Conservation (phyloP, 2,888 invertebrate genomes). For the Agrochola lychnidis region DNA sequence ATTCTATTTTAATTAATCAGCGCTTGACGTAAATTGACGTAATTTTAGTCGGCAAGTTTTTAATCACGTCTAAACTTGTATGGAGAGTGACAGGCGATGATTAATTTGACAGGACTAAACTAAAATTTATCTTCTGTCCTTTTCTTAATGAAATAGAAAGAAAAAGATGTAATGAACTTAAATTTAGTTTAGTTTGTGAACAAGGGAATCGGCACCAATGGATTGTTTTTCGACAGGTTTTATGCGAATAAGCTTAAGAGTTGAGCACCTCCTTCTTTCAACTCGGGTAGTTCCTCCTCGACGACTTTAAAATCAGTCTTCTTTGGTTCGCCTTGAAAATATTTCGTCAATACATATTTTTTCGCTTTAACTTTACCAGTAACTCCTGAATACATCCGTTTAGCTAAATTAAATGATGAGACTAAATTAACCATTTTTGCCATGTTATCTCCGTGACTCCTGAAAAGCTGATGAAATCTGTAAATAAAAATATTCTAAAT, state of each 20-base stretch:
- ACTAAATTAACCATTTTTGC: slow-evolving; percentile 45
- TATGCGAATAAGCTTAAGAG: background rate
- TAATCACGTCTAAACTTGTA: too few species aligned
- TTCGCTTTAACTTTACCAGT: slow-evolving; percentile 87
- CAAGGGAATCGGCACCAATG: too few species aligned
- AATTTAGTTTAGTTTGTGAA: too few species aligned
- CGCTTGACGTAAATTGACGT: too few species aligned
- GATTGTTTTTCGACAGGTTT: background rate
- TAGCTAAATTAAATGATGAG: slow-evolving; percentile 52
- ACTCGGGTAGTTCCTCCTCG: slow-evolving; percentile 92
- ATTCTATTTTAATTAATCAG: too few species aligned
- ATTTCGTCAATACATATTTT: slow-evolving; percentile 92
- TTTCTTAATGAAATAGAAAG: too few species aligned
- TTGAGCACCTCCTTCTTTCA: slow-evolving; percentile 92
- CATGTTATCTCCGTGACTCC: background rate
- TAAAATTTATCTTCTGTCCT: too few species aligned
- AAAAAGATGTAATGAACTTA: too few species aligned
- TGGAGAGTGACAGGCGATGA: too few species aligned
- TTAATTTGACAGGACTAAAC: too few species aligned
- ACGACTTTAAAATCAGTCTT: slow-evolving; percentile 92
- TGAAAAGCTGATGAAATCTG: slow-evolving; percentile 23
- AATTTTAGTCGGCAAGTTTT: too few species aligned
- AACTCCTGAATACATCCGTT: slow-evolving; percentile 78
- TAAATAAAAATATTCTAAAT: slow-evolving; percentile 5
- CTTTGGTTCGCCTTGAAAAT: slow-evolving; percentile 93